phyloP scores from a whole-genome alignment of 2,113 vertebrate genomes.

The Nicator chloris region DNA sequence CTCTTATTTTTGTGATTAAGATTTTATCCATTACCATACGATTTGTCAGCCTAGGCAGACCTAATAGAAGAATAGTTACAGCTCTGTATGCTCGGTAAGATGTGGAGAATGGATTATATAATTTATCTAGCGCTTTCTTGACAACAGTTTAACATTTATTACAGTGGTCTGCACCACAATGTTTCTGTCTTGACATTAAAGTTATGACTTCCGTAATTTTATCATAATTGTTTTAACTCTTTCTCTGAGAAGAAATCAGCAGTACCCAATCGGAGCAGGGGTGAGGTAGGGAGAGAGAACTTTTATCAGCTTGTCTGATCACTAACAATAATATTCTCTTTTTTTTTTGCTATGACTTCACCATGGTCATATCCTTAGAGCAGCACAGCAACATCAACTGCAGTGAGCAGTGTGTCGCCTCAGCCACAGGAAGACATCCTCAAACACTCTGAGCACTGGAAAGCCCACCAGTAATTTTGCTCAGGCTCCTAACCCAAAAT shows the following conservation, averaged over 20 bases:
- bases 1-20: conserved; percentile 35
- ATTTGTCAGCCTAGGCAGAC: conserved; percentile 25
- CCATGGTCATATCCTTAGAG: not conserved
- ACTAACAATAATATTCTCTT: not conserved
- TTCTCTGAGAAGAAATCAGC: not conserved
- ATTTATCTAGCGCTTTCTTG: conserved; percentile 31
- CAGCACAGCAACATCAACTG: not conserved
- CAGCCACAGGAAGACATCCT: conserved; percentile 47
- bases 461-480: conserved; percentile 41
- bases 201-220: conserved; percentile 21
- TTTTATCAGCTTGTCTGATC: not conserved
- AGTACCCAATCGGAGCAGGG: not conserved
- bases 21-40: conserved; percentile 33
- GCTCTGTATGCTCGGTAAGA: conserved; percentile 13
- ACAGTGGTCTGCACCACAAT: not conserved
- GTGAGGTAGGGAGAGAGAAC: not conserved
- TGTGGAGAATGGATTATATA: conserved; percentile 21
- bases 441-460: conserved; percentile 1
- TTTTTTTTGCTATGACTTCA: not conserved
- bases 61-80: conserved; percentile 1
- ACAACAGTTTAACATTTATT: conserved; percentile 52
- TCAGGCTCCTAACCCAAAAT: conserved; percentile 31
- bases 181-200: conserved; percentile 27
- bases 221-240: conserved; percentile 16
- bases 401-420: not conserved